Conservation (phyloP, 2,797 vertebrate species). For the Manis crassicaudata region DNA sequence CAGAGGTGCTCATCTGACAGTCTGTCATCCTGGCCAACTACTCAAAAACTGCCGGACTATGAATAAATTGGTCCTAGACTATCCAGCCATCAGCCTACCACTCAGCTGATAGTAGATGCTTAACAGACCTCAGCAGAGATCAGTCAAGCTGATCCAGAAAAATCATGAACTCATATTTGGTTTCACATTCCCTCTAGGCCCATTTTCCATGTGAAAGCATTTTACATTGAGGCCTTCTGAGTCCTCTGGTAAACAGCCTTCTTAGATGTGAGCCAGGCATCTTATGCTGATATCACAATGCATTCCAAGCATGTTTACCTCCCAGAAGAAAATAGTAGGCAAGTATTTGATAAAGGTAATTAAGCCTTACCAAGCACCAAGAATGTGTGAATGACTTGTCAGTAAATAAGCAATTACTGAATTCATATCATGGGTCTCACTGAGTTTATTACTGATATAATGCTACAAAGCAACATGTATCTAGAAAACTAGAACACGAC, state of each 20-base stretch:
- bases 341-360: background rate
- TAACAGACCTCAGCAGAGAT: background rate
- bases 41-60: background rate
- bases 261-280: background rate
- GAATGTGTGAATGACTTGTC: background rate
- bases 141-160: background rate
- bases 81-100: background rate
- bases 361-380: background rate
- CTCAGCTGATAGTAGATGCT: background rate
- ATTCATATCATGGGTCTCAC: background rate
- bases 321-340: background rate
- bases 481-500: background rate
- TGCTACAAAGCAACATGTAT: background rate
- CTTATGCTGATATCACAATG: background rate
- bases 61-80: background rate
- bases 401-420: background rate
- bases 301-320: background rate
- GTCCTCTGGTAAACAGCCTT: background rate
- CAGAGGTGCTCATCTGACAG: background rate
- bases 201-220: background rate
- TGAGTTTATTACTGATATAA: background rate
- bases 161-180: slow-evolving; percentile 6
- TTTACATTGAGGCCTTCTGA: background rate
- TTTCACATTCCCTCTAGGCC: background rate
- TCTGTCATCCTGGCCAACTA: background rate